Evolutionary conservation across 2,113 vertebrate genomes (phyloP), one percentile per base, ranked within the genome.

Genomic region (Sorex araneus): DNA sequence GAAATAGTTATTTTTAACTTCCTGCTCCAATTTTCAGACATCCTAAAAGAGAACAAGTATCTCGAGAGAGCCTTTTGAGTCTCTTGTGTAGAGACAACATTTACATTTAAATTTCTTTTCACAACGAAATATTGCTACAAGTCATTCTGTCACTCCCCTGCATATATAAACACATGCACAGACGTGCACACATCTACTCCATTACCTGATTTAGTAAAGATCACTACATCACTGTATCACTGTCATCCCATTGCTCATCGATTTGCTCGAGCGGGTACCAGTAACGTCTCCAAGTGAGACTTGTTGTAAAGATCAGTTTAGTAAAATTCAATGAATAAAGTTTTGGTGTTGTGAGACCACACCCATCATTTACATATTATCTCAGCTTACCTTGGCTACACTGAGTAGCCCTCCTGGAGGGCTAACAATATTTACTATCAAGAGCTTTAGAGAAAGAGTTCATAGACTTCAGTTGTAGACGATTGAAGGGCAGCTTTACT

Each of bases 1-100:
- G 27, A 30, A 43, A 36, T 2, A 76, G 9, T 94, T 84, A 89
- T 81, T 90, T 94, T 90, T 80, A 86, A 88, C 63, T 93, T 94
- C 54, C 67, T 95, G 36, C 50, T 64, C 34, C 30, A 87, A 70
- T 60, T 57, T 63, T 94, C 45, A 77, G 71, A 79, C 87, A 85
- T 88, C 66, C 77, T 63, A n/a, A 91, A 34, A 7, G 45, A 10
- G 66, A 63, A 27, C 9, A 60, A 30, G 19, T 79, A 11, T 79
- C 78, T 57, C 66, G 79, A 40, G 40, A 40, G 32, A 79, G 50
- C 47, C 47, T 92, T 94, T 77, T 64, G 54, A 90, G 28, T 28
- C 64, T 30, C 25, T 66, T 66, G 64, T 66, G 64, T 66, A 66
- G 6, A 11, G 25, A 66, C 18, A 5, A 60, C 57, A 60, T 66